Evolutionary conservation across 2,113 vertebrate species (phyloP).

Genomic region (Myxocyprinus asiaticus): DNA sequence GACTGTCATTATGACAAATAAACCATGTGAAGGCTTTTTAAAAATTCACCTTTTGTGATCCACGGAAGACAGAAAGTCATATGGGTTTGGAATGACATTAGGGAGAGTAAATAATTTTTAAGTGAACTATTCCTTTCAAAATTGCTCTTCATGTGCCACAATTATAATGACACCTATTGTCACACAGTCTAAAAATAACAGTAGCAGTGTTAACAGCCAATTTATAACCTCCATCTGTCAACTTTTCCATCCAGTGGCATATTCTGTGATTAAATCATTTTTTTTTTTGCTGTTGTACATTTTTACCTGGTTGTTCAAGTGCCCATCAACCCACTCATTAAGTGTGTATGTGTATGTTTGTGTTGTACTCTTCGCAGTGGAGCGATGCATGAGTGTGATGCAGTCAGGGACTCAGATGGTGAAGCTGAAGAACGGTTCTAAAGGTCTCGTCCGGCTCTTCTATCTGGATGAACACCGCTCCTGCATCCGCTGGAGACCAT

Average conservation of each 20-base stretch:
- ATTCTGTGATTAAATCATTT: constrained; percentile 20
- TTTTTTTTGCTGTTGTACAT: background rate
- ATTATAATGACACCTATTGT: constrained; percentile 5
- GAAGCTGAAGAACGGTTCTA: constrained; percentile 94
- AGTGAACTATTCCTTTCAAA: too few relatives aligned
- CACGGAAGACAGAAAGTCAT: too few relatives aligned
- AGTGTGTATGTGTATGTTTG: constrained; percentile 17
- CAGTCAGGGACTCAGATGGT: constrained; percentile 99
- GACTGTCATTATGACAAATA: too few relatives aligned
- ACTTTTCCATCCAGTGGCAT: background rate
- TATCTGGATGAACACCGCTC: constrained; percentile 97
- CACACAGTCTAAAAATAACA: background rate
- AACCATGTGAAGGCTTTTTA: too few relatives aligned
- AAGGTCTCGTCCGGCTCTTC: constrained; percentile 93
- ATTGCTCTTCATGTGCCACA: background rate
- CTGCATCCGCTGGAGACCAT: constrained; percentile 95
- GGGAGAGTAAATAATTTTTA: too few relatives aligned
- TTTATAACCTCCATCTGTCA: background rate
- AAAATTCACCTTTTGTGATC: too few relatives aligned
- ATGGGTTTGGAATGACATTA: too few relatives aligned
- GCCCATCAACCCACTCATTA: background rate
- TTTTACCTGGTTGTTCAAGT: background rate
- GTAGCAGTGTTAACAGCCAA: background rate
- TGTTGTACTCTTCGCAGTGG: constrained; percentile 56
- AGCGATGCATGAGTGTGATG: constrained; percentile 98